phyloP scores from a whole-genome alignment of 2,797 vertebrate species.

The Rousettus madagascariensis region DNA sequence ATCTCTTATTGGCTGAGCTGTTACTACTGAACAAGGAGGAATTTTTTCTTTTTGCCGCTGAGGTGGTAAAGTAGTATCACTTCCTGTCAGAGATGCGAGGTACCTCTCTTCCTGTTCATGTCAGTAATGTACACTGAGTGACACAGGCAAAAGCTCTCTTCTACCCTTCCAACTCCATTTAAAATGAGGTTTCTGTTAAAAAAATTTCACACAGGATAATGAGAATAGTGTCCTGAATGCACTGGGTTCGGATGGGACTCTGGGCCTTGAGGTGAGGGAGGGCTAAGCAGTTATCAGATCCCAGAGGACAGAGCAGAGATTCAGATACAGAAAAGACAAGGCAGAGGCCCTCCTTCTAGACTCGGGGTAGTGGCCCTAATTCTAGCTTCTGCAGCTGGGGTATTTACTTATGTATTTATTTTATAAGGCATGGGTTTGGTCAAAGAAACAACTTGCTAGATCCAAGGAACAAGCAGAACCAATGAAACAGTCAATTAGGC shows the following conservation, averaged over 20 bases:
- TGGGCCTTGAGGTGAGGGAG: neutral
- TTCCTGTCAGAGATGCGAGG: neutral
- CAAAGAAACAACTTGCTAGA: neutral
- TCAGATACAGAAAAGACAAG: neutral
- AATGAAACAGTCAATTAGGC: neutral
- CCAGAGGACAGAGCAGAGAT: neutral
- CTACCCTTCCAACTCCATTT: neutral
- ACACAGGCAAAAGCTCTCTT: neutral
- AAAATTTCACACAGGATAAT: neutral
- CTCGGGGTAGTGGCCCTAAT: neutral
- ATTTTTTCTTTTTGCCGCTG: neutral
- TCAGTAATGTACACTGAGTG: neutral
- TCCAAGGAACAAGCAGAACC: neutral
- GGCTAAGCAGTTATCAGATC: neutral
- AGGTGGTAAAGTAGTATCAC: neutral
- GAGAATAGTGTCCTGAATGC: neutral
- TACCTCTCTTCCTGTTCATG: neutral
- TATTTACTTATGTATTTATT: neutral
- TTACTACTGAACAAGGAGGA: neutral
- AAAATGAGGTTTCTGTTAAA: neutral
- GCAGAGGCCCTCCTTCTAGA: neutral
- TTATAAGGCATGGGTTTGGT: neutral
- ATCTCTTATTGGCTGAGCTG: neutral
- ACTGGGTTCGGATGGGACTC: neutral
- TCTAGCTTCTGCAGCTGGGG: neutral